phyloP scores from a whole-genome alignment of 1,140 invertebrate species.

The Euura lappo region DNA sequence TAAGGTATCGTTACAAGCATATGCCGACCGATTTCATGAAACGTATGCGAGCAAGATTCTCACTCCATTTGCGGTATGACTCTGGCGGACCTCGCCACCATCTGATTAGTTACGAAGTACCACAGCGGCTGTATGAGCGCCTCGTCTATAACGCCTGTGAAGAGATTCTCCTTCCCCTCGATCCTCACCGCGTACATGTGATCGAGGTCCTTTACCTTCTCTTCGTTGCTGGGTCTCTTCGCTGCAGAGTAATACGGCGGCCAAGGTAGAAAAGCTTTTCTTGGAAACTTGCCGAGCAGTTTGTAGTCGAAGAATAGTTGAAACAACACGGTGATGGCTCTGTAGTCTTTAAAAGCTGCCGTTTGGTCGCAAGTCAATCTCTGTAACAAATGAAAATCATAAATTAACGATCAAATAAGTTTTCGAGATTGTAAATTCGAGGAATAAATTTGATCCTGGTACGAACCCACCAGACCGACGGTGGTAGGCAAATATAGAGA shows the following conservation, averaged over 20 bases:
- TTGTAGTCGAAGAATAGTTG: conserved; percentile 42
- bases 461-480: conserved; percentile 37
- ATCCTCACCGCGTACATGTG: conserved; percentile 40
- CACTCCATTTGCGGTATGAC: conserved; percentile 56
- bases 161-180: conserved; percentile 40
- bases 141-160: conserved; percentile 19
- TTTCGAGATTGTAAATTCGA: background rate
- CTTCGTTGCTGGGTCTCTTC: background rate
- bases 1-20: conserved; percentile 2
- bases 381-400: conserved; percentile 28
- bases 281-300: conserved; percentile 36
- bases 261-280: conserved; percentile 40
- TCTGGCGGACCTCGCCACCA: conserved; percentile 28
- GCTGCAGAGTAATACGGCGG: background rate
- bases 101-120: conserved; percentile 49
- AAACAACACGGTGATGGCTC: conserved; percentile 30
- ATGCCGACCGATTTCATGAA: background rate
- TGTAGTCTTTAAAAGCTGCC: conserved; percentile 4
- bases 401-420: background rate
- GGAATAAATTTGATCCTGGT: background rate
- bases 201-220: background rate
- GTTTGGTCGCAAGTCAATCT: conserved; percentile 12
- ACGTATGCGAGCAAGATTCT: conserved; percentile 26
- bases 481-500: conserved; percentile 36
- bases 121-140: conserved; percentile 46